Evolutionary conservation across 2,797 vertebrate genomes (phyloP).

Genomic region (Emydoidea blandingii): DNA sequence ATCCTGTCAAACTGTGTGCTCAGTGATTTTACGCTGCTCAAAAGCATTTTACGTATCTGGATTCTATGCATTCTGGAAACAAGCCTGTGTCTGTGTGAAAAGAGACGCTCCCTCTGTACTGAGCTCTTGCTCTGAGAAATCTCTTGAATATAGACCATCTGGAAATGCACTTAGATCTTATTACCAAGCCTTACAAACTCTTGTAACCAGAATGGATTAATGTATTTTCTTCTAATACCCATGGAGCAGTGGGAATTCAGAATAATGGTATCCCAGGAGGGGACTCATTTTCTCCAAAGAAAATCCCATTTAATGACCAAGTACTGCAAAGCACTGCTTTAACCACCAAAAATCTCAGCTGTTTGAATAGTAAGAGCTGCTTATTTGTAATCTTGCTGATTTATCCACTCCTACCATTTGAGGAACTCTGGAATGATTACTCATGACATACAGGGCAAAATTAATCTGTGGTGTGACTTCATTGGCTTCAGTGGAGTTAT

Average conservation of each 20-base stretch:
- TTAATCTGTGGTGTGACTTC: background rate
- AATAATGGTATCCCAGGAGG: slow-evolving; percentile 27
- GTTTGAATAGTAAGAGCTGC: background rate
- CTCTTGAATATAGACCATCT: slow-evolving; percentile 27
- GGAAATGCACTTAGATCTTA: slow-evolving; percentile 20
- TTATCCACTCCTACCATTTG: background rate
- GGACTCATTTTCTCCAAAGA: slow-evolving; percentile 21
- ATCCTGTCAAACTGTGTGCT: background rate
- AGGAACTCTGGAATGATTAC: background rate
- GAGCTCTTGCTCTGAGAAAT: slow-evolving; percentile 45
- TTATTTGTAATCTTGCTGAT: background rate
- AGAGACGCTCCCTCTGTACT: slow-evolving; percentile 34
- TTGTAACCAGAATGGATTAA: slow-evolving; percentile 18
- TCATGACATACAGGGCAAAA: background rate
- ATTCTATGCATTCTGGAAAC: background rate
- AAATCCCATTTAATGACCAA: slow-evolving; percentile 14
- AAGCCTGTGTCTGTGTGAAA: slow-evolving; percentile 15
- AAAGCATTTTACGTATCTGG: background rate
- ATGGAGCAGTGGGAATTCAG: background rate
- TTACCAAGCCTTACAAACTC: background rate
- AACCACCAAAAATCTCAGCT: background rate
- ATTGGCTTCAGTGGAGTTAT: background rate
- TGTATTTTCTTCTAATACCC: background rate
- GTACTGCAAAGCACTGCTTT: slow-evolving; percentile 17
- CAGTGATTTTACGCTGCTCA: slow-evolving; percentile 6